Base-by-base conservation (phyloP, 1,140 invertebrate genomes). In the Cherax quadricarinatus region DNA sequence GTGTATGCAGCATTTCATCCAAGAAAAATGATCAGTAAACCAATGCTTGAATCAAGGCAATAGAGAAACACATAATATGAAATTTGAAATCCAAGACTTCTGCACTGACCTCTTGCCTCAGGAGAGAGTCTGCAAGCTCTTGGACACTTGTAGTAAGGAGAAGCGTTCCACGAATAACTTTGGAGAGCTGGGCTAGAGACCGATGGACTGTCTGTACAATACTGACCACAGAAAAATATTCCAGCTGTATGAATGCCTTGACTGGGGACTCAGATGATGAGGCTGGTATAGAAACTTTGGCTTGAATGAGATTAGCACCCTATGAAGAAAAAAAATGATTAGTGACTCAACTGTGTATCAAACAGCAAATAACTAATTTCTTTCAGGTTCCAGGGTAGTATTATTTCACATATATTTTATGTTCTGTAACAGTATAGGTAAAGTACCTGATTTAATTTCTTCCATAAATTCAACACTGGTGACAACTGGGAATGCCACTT, bases 391-490 rank as follows among this genome's bases (percentile, higher is more conserved):
- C 53, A 57, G 30, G 30, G 30, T 41, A 41, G 30, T 41, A 41
- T 41, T 41, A 41, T 41, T 41, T 41, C 30, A 41, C 30, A 41
- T 41, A 41, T 41, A 41, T 41, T 2, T 57, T 57, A 57, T 41
- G 14, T 57, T 6, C 6, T 57, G 53, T 10, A 57, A 57, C 53
- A 57, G 14, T 57, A 14, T 14, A 57, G 5, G 14, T 14, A 57
- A 9, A 10, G 53, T 57, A 96, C 96, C 94, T 96, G 95, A 94
- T 96, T 97, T 21, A 98, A 94, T 94, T 97, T 97, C 93, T 97
- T 97, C 97, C 97, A 98, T 3, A 97, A 94, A 92, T 96, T 96
- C 10, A 98, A 95, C 86, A 97, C 94, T 0, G 97, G 97, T 21
- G 96, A 96, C 12, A 98, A 95, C 94, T 96, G 96, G 88, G 95